Base-by-base conservation (phyloP, 2,113 vertebrate genomes). In the Oryzias javanicus region DNA sequence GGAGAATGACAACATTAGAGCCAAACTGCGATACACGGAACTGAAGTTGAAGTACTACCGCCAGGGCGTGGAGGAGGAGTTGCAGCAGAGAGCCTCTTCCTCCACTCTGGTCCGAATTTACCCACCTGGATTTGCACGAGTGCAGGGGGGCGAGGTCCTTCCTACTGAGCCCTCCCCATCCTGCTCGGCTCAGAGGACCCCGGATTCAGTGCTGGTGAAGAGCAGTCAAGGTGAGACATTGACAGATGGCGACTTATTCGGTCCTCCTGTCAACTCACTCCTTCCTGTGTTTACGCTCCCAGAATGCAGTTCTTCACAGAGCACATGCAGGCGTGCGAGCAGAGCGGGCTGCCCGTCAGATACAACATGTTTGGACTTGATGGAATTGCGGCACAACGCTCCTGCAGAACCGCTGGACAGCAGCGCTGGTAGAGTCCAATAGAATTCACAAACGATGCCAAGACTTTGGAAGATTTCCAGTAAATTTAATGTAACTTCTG, bases 1-100 rank as follows among this genome's bases (percentile, higher is more conserved):
- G 56, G 92, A 93, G 78, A 91, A 86, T 0, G 89, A 92, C 52
- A 90, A 82, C 64, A 86, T 92, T 7, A 76, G 81, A 8, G 87
- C 86, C n/a, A 91, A 89, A 83, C 65, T 93, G 66, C 80, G 83
- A 2, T 89, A 89, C 78, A 87, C 88, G 0, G 88, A 89, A 73
- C 81, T 89, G 45, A 89, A 89, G 73, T 72, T 89, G 12, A 89
- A 89, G 74, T 89, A 89, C 77, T 89, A 89, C 70, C 59, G 88
- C 40, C 88, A 89, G 44, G 88, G 88, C 0, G 88, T 89, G 64
- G 88, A 88, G 66, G 88, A 89, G 76, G 88, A 89, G 64, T 77
- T 89, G 54, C 86, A 88, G 62, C 86, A 89, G 74, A 78, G 86
- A 42, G 70, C 67, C 6, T 71, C 84, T 0, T 22, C 71, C 5